Conservation (phyloP, 92 coral and sea anemone genomes). For the Epizoanthus illoricatus region DNA sequence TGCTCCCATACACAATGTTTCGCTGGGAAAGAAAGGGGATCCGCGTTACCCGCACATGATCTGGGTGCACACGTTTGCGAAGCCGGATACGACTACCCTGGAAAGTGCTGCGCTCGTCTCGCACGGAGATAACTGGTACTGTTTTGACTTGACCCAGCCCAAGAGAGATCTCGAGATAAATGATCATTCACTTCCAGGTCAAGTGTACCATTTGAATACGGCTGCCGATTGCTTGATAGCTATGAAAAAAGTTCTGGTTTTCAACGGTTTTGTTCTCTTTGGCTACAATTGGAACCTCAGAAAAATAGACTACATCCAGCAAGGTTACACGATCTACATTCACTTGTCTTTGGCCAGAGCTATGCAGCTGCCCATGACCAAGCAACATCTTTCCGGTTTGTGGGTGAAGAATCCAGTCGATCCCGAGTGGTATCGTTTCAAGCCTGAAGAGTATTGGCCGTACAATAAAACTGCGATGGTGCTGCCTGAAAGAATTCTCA, state of each 20-base stretch:
- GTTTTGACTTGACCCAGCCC: neutral
- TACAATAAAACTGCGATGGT: no score
- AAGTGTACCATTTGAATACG: neutral
- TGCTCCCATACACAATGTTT: no score
- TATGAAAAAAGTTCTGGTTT: neutral
- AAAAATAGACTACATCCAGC: neutral
- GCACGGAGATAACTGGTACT: no score
- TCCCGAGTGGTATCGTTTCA: no score
- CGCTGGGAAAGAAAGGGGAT: neutral
- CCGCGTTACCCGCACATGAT: neutral
- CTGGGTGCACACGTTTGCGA: neutral
- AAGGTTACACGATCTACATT: neutral
- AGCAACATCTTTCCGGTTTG: no score
- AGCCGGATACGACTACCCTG: neutral
- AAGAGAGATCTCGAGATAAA: no score
- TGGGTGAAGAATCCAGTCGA: no score
- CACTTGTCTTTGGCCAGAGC: neutral
- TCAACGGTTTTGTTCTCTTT: neutral
- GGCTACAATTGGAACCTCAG: neutral
- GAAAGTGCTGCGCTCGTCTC: neutral
- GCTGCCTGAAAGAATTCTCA: no score
- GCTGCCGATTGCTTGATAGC: neutral
- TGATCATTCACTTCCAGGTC: no score
- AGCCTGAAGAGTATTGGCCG: no score
- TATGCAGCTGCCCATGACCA: no score